Percentiles rank a stretch among this genome's conserved stretches.
phyloP scores from a whole-genome alignment of 2,888 invertebrate genomes.

The Crioceris asparagi region DNA sequence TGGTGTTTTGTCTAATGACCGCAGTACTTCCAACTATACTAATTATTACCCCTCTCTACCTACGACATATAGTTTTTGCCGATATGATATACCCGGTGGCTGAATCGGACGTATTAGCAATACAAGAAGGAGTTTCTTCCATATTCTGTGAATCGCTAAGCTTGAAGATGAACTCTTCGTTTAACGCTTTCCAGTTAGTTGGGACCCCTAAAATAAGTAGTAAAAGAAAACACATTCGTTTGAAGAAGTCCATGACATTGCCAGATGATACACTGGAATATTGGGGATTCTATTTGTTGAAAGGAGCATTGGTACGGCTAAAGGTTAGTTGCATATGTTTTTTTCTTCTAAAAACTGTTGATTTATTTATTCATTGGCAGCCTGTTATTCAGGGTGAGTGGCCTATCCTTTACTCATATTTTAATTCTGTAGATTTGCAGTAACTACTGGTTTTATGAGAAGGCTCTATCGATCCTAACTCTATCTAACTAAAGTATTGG shows the following conservation, averaged over 20 bases:
- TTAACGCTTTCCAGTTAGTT: constrained; percentile 37
- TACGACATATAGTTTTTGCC: constrained; percentile 64
- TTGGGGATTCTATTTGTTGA: constrained; percentile 76
- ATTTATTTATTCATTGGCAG: too few species aligned
- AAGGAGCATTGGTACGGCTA: constrained; percentile 65
- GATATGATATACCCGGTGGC: constrained; percentile 69
- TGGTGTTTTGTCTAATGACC: constrained; percentile 67
- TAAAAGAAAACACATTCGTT: constrained; percentile 60
- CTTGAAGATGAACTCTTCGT: constrained; percentile 61
- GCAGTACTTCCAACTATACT: constrained; percentile 63
- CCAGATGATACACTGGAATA: constrained; percentile 81
- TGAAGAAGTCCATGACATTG: constrained; percentile 71
- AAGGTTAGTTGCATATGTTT: too few species aligned
- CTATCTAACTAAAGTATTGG: too few species aligned
- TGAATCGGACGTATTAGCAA: constrained; percentile 75
- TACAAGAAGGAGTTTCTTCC: constrained; percentile 71
- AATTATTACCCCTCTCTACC: constrained; percentile 66
- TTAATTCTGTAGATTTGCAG: too few species aligned
- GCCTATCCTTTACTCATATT: too few species aligned
- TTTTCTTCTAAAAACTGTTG: too few species aligned
- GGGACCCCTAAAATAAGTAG: constrained; percentile 54
- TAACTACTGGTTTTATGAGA: too few species aligned
- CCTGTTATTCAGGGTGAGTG: too few species aligned
- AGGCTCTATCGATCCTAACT: too few species aligned
- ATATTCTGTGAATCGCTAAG: constrained; percentile 73